Conservation (phyloP, 2,888 invertebrate species). For the Cheilosia impressa region DNA sequence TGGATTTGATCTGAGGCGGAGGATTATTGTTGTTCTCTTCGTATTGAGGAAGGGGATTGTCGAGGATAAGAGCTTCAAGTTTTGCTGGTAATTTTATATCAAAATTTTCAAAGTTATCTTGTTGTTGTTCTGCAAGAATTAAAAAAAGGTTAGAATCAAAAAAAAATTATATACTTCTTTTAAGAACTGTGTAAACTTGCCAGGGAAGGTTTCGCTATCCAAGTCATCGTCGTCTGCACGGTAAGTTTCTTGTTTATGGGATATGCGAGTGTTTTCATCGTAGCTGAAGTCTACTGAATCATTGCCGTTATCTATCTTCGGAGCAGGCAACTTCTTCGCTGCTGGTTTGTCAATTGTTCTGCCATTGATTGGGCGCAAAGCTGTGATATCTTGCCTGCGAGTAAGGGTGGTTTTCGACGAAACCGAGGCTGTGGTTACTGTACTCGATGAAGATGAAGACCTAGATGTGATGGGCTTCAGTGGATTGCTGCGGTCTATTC, state of each 20-base stretch:
- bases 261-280: constrained; percentile 18
- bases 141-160: background rate
- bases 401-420: constrained; percentile 47
- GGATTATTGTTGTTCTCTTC: constrained; percentile 78
- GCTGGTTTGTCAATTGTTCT: constrained; percentile 38
- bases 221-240: constrained; percentile 72
- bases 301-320: constrained; percentile 36
- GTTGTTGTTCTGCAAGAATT: constrained; percentile 20
- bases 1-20: constrained; percentile 18
- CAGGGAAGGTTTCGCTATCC: constrained; percentile 78
- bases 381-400: constrained; percentile 68
- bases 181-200: constrained; percentile 37
- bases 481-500: constrained; percentile 92
- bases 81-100: constrained; percentile 43
- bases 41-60: constrained; percentile 39
- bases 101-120: constrained; percentile 42
- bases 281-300: constrained; percentile 30
- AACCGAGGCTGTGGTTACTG: constrained; percentile 26
- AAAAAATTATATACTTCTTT: background rate
- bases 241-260: constrained; percentile 18
- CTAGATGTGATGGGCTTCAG: constrained; percentile 87
- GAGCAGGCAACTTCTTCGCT: constrained; percentile 1
- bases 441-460: constrained; percentile 59
- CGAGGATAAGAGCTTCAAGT: constrained; percentile 19
- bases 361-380: constrained; percentile 40